phyloP scores from a whole-genome alignment of 2,113 vertebrate species.

The Sminthopsis crassicaudata region DNA sequence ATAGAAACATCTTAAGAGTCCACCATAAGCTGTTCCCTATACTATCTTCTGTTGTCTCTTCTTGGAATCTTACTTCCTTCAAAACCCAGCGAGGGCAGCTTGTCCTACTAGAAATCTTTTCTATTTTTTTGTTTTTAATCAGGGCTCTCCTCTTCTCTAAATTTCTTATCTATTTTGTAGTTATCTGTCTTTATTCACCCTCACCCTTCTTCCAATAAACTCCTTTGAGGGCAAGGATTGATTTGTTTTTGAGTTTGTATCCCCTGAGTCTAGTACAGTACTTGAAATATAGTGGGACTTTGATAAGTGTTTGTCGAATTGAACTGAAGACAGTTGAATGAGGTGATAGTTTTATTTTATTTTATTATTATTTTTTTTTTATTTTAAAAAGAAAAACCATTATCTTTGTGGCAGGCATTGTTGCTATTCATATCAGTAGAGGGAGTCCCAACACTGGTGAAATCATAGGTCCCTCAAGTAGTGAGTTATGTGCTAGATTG shows the following conservation, averaged over 20 bases:
- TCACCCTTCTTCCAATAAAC: too few species aligned
- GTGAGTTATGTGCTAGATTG: not conserved
- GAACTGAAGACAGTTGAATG: not conserved
- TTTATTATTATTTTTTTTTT: too few species aligned
- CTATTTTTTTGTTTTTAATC: too few species aligned
- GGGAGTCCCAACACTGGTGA: not conserved
- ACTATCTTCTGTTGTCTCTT: too few species aligned
- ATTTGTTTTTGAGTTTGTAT: not conserved
- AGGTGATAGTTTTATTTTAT: not conserved
- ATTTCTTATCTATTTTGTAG: too few species aligned
- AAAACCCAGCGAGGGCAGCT: too few species aligned
- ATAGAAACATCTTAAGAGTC: too few species aligned
- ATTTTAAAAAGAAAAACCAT: not conserved
- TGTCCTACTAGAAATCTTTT: too few species aligned
- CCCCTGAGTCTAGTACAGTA: not conserved
- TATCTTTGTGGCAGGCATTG: not conserved
- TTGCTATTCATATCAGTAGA: not conserved
- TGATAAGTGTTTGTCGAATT: not conserved
- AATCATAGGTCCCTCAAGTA: not conserved
- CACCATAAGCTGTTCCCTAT: too few species aligned
- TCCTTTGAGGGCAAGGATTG: not conserved
- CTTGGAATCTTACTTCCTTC: too few species aligned
- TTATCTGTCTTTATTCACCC: not conserved
- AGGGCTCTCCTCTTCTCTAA: too few species aligned
- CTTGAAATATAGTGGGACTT: not conserved